Evolutionary conservation across 2,888 invertebrate genomes (phyloP).

Genomic region (Nematopogon swammerdamellus): DNA sequence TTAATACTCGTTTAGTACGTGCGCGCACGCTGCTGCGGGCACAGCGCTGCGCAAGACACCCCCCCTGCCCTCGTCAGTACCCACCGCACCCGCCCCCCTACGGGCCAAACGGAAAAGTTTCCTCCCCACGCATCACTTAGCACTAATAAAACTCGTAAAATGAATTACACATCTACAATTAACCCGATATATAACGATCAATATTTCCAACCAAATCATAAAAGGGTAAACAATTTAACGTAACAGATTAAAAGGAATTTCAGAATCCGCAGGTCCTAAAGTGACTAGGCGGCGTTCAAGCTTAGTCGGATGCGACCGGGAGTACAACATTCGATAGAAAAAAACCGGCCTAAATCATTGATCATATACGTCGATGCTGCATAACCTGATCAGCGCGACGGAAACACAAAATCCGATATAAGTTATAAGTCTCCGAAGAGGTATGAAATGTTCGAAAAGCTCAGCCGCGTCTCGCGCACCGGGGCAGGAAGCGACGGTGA

Average conservation of each 20-base stretch:
- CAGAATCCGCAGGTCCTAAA: constrained; percentile 43
- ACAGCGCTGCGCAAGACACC: too few relatives aligned
- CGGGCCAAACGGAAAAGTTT: neutral
- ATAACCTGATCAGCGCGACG: too few relatives aligned
- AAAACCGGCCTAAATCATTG: too few relatives aligned
- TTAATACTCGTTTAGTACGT: constrained; percentile 34
- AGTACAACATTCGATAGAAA: too few relatives aligned
- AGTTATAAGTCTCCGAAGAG: too few relatives aligned
- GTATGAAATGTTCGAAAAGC: constrained; percentile 39
- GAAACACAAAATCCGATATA: too few relatives aligned
- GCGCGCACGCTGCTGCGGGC: too few relatives aligned
- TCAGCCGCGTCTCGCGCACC: too few relatives aligned
- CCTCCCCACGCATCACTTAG: neutral
- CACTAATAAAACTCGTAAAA: neutral
- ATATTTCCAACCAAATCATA: constrained; percentile 37
- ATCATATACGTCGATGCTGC: too few relatives aligned
- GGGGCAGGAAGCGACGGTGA: too few relatives aligned
- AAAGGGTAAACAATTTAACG: constrained; percentile 16
- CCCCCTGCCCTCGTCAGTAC: neutral
- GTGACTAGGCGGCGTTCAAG: constrained; percentile 46
- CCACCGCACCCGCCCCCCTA: neutral
- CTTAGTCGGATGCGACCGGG: too few relatives aligned
- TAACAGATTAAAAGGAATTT: constrained; percentile 30
- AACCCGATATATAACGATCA: constrained; percentile 27
- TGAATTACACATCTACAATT: neutral